Evolutionary conservation across 2,888 invertebrate species (phyloP).

Genomic region (Athrips mouffetella): DNA sequence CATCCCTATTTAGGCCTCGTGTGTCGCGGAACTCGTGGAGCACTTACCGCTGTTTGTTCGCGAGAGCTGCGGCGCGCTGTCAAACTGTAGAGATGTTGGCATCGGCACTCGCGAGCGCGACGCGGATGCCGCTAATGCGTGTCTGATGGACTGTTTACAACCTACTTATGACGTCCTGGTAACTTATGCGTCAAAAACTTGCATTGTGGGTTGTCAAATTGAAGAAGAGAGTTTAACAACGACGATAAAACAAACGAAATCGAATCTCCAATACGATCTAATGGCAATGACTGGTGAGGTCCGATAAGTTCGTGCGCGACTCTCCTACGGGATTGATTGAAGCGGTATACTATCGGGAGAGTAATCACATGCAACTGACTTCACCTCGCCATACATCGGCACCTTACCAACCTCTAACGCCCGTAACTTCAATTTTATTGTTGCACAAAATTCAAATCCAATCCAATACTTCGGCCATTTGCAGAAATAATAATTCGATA

Average conservation of each 20-base stretch:
- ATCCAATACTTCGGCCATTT: not conserved
- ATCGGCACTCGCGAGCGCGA: no score
- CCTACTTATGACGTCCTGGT: not conserved
- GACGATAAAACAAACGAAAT: no score
- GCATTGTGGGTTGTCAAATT: not conserved
- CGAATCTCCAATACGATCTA: no score
- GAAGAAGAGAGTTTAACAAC: no score
- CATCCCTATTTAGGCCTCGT: not conserved
- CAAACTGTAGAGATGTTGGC: not conserved
- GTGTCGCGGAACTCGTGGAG: not conserved
- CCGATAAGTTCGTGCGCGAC: no score
- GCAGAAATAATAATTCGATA: not conserved
- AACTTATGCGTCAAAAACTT: not conserved
- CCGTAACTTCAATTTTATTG: no score
- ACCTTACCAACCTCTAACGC: no score
- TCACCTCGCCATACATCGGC: no score
- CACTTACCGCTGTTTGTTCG: conserved; percentile 26
- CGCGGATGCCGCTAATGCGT: not conserved
- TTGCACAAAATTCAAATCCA: not conserved
- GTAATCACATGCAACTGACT: no score
- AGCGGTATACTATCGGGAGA: no score
- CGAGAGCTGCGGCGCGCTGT: conserved; percentile 21
- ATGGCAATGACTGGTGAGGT: no score
- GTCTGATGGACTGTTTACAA: not conserved
- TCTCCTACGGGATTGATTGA: no score